Percentiles rank a stretch among this genome's conserved stretches.
Conservation (phyloP, 2,113 vertebrate genomes). For the Oostethus manadensis region DNA sequence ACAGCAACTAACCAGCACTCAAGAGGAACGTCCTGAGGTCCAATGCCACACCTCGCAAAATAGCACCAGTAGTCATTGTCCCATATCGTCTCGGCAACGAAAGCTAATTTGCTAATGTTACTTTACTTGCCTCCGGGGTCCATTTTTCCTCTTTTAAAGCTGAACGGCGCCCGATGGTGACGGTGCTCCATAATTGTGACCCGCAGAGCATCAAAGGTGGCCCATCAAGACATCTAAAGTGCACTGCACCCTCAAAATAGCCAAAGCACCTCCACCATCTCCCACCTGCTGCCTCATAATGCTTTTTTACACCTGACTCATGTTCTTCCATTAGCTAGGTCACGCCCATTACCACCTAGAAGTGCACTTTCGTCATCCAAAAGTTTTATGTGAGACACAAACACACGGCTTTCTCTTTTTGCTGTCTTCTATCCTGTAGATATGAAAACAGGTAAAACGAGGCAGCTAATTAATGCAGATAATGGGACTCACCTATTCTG, state of each 20-base stretch:
- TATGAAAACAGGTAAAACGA: too few species aligned
- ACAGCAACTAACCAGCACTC: not conserved
- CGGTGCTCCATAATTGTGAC: constrained; percentile 1
- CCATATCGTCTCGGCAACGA: not conserved
- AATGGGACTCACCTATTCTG: too few species aligned
- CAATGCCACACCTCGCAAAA: not conserved
- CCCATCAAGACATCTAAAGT: constrained; percentile 2
- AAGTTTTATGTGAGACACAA: too few species aligned
- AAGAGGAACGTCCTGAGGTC: not conserved
- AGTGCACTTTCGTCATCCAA: too few species aligned
- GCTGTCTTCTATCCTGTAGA: too few species aligned
- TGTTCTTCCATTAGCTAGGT: too few species aligned
- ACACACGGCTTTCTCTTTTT: too few species aligned
- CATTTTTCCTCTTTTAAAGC: not conserved
- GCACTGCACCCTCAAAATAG: not conserved
- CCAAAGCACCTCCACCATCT: not conserved
- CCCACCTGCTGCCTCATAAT: not conserved
- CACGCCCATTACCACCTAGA: too few species aligned
- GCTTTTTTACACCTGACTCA: not conserved
- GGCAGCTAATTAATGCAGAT: too few species aligned
- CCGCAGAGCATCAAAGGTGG: constrained; percentile 1
- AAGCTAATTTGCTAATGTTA: constrained; percentile 11
- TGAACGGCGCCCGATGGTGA: too few species aligned
- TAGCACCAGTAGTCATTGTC: not conserved
- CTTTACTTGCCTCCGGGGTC: not conserved